Evolutionary conservation across 2,888 invertebrate genomes (phyloP).

Genomic region (Synanthedon formicaeformis): DNA sequence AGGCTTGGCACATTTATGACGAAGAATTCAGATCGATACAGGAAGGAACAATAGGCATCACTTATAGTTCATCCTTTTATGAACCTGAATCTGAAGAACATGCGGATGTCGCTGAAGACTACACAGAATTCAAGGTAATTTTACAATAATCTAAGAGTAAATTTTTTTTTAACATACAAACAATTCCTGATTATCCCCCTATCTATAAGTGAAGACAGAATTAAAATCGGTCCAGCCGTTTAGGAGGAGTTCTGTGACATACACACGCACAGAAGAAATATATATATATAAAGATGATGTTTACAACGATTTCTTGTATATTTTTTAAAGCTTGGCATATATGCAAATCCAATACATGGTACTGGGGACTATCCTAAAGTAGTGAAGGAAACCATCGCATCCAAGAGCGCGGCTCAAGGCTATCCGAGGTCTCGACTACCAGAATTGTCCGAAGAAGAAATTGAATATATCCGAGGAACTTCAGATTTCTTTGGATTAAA

Average conservation of each 20-base stretch:
- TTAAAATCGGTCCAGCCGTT: too few species aligned
- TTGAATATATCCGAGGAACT: conserved; percentile 26
- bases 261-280: too few species aligned
- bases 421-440: conserved; percentile 46
- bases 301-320: too few species aligned
- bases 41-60: conserved; percentile 19
- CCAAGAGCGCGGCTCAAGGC: conserved; percentile 46
- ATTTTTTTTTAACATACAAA: too few species aligned
- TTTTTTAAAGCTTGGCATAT: conserved; percentile 30
- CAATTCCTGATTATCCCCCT: too few species aligned
- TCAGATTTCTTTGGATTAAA: conserved; percentile 65
- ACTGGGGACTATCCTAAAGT: conserved; percentile 47
- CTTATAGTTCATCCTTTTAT: conserved; percentile 50
- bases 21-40: conserved; percentile 25
- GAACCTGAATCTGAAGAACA: conserved; percentile 30
- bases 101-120: background rate
- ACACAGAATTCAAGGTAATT: background rate
- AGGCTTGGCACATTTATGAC: conserved; percentile 41
- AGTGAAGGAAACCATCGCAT: conserved; percentile 36
- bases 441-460: conserved; percentile 44
- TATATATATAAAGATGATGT: too few species aligned
- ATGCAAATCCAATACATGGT: conserved; percentile 31
- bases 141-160: background rate
- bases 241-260: too few species aligned
- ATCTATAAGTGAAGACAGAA: too few species aligned